Evolutionary conservation across 2,113 vertebrate species (phyloP), one percentile per base, ranked within the genome.

Genomic region (Canis aureus): DNA sequence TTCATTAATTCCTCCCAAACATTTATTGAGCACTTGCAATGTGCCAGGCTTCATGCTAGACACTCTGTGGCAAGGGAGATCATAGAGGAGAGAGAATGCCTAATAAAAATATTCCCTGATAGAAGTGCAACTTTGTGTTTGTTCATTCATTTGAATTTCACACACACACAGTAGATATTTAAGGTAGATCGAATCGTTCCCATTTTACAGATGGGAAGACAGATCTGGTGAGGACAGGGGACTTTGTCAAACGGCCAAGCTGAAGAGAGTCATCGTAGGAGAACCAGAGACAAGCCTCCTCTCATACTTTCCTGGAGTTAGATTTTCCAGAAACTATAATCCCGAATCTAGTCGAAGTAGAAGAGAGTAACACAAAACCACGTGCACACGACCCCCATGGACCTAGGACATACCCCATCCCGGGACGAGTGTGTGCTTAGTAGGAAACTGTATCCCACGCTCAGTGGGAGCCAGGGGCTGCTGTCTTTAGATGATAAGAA

Each of bases 251-350:
- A 76, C 11, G 53, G 5, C 49, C 16, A 51, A 29, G 55, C 13
- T 35, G 38, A 20, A 60, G 43, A 59, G 35, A 86, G 20, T 19
- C 43, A 74, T 8, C 7, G 0, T 6, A 20, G 10, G 5, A 38
- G 27, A 4, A 11, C 84, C 84, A 51, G 59, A 35, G 67, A 67
- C 32, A 80, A 90, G 8, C 10, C n/a, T 87, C 43, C 23, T 13
- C 23, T 19, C 17, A 0, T 5, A 60, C 7, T 20, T 69, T 29
- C 81, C 35, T 84, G 2, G 3, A 49, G 35, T 49, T 22, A 38
- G 19, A 29, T 83, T 73, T 92, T 81, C 90, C n/a, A 85, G 84
- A 89, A 96, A 71, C 32, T 11, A 93, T 25, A 25, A 25, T 87
- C 17, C 51, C 20, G 49, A 82, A 38, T 74, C 78, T 4, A 29